Conservation (phyloP, 1,140 invertebrate species). For the Calliphora vicina region DNA sequence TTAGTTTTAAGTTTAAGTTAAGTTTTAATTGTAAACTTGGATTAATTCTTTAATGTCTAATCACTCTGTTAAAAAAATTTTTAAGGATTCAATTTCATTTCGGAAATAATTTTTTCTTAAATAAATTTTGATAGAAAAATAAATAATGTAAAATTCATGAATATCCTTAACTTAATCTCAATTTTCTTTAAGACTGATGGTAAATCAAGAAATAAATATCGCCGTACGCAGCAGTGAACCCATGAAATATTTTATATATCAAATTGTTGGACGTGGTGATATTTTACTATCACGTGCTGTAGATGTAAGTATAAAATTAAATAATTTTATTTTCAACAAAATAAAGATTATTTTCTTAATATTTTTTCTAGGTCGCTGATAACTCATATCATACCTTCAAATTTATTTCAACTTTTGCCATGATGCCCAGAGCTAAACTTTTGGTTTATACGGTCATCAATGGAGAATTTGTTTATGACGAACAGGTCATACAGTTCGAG, state of each 20-base stretch:
- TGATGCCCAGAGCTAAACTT: slow-evolving; percentile 85
- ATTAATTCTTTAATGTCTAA: too few species aligned
- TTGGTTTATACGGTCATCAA: slow-evolving; percentile 80
- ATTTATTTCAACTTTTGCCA: slow-evolving; percentile 78
- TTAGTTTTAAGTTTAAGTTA: too few species aligned
- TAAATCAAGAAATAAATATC: slow-evolving; percentile 82
- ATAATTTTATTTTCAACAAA: not conserved
- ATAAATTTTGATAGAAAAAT: too few species aligned
- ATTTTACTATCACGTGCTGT: slow-evolving; percentile 77
- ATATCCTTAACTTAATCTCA: not conserved
- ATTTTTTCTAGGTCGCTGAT: slow-evolving; percentile 50
- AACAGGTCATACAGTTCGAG: slow-evolving; percentile 80
- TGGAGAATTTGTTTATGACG: slow-evolving; percentile 85
- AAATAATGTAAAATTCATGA: too few species aligned
- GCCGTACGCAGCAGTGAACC: slow-evolving; percentile 82
- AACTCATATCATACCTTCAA: slow-evolving; percentile 63
- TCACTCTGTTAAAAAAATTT: too few species aligned
- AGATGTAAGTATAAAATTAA: slow-evolving; percentile 61
- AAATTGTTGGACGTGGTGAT: slow-evolving; percentile 88
- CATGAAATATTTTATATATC: slow-evolving; percentile 79
- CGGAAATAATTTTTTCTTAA: too few species aligned
- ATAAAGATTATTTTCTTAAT: not conserved
- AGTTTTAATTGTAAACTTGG: too few species aligned
- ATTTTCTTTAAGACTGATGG: slow-evolving; percentile 65
- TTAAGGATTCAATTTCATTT: too few species aligned